These are phyloP conservation scores for Saccopteryx leptura DNA, from an alignment of 2,113 vertebrate genomes.

Conservation along the genomic window DNA sequence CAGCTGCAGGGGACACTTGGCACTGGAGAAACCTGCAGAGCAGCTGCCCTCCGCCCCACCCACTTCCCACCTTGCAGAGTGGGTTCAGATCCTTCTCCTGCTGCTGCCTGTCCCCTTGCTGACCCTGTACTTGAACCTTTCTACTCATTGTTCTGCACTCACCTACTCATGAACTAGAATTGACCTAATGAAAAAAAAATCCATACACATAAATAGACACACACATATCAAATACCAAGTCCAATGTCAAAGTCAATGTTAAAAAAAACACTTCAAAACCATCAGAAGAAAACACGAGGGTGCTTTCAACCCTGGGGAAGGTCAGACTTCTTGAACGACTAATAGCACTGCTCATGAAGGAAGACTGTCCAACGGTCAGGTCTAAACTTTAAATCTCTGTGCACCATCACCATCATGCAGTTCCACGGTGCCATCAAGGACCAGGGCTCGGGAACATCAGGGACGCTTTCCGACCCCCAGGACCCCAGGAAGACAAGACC, in stretches of 20 bases:
- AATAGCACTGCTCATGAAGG: fast-evolving
- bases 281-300: no score
- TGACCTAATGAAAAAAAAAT: not conserved
- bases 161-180: not conserved
- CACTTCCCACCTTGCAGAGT: fast-evolving
- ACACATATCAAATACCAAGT: no score
- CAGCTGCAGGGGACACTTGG: no score
- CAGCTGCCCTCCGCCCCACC: not conserved
- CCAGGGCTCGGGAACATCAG: fast-evolving
- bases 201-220: not conserved
- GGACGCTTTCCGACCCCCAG: not conserved
- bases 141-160: not conserved
- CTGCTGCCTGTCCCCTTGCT: fast-evolving
- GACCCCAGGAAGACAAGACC: not conserved
- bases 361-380: not conserved
- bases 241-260: not conserved
- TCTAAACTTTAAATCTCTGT: not conserved
- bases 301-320: not conserved
- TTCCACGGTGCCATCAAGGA: not conserved
- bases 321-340: no score
- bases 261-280: not conserved
- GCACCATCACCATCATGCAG: not conserved
- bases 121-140: not conserved
- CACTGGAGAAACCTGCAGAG: no score
- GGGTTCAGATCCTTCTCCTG: fast-evolving